Percentiles rank a stretch among this genome's conserved stretches.
These are phyloP conservation scores for Polymixis flavicincta DNA, from an alignment of 2,888 invertebrate species.

Conservation along the genomic window DNA sequence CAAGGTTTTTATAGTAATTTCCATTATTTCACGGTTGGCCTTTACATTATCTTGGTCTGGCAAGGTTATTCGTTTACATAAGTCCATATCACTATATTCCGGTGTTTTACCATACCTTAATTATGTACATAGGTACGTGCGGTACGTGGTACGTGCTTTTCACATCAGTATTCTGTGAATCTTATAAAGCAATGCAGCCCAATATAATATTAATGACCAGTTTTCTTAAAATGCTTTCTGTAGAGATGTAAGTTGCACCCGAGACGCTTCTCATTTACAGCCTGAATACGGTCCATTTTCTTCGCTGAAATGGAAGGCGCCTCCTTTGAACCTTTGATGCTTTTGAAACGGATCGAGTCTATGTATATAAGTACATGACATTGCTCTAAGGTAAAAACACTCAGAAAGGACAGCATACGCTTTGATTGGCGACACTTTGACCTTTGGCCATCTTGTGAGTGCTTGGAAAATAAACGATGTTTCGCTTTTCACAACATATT, in stretches of 20 bases:
- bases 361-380: slow-evolving; percentile 50
- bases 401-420: slow-evolving; percentile 40
- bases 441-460: slow-evolving; percentile 41
- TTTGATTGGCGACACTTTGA: slow-evolving; percentile 47
- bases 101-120: too few species aligned
- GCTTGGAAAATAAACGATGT: slow-evolving; percentile 19
- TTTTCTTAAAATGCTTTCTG: slow-evolving; percentile 43
- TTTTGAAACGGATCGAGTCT: slow-evolving; percentile 67
- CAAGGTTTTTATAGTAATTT: slow-evolving; percentile 5
- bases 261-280: slow-evolving; percentile 82
- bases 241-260: slow-evolving; percentile 49
- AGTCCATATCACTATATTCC: background rate
- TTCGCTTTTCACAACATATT: slow-evolving; percentile 6
- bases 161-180: background rate
- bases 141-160: background rate
- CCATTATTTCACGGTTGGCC: background rate
- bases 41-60: slow-evolving; percentile 11
- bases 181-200: background rate
- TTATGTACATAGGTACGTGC: too few species aligned
- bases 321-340: slow-evolving; percentile 84
- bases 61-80: slow-evolving; percentile 6
- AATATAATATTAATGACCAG: slow-evolving; percentile 46
- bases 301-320: slow-evolving; percentile 77
- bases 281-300: slow-evolving; percentile 85
- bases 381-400: slow-evolving; percentile 49